These are phyloP conservation scores for Oeneis ivallda DNA, from an alignment of 2,888 invertebrate genomes.

Conservation along the genomic window DNA sequence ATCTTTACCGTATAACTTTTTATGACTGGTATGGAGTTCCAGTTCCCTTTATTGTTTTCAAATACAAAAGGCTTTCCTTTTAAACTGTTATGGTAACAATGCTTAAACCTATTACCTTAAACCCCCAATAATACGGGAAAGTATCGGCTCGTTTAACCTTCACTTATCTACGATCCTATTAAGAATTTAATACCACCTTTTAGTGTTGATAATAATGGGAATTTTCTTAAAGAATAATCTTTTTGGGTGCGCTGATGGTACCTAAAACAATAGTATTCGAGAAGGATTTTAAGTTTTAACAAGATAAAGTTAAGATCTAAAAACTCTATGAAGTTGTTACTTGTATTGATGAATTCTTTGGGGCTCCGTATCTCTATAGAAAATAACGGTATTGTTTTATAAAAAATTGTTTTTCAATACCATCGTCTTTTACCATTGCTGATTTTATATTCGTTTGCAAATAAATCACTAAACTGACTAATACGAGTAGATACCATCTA, in stretches of 20 bases:
- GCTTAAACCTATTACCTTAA: constrained; percentile 24
- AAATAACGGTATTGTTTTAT: no score
- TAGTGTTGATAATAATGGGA: constrained; percentile 18
- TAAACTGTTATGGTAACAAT: constrained; percentile 7
- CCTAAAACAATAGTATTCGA: background rate
- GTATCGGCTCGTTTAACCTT: constrained; percentile 27
- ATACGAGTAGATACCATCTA: no score
- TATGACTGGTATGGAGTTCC: background rate
- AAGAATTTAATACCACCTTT: constrained; percentile 23
- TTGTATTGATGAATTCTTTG: background rate
- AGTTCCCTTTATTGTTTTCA: constrained; percentile 5
- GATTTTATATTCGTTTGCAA: no score
- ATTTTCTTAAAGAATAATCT: background rate
- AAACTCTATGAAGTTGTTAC: background rate
- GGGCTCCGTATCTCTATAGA: no score
- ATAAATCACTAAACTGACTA: no score
- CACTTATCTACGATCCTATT: constrained; percentile 23
- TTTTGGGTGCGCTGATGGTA: background rate
- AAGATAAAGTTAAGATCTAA: no score
- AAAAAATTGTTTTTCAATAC: no score
- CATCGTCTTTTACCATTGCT: no score
- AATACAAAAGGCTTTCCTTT: constrained; percentile 15
- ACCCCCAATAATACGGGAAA: constrained; percentile 27
- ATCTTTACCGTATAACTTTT: constrained; percentile 4
- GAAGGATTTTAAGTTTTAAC: background rate